Percentiles rank a stretch among this genome's conserved stretches.
Evolutionary conservation across 2,888 invertebrate species (phyloP).

Genomic region (Chloromyia formosa): DNA sequence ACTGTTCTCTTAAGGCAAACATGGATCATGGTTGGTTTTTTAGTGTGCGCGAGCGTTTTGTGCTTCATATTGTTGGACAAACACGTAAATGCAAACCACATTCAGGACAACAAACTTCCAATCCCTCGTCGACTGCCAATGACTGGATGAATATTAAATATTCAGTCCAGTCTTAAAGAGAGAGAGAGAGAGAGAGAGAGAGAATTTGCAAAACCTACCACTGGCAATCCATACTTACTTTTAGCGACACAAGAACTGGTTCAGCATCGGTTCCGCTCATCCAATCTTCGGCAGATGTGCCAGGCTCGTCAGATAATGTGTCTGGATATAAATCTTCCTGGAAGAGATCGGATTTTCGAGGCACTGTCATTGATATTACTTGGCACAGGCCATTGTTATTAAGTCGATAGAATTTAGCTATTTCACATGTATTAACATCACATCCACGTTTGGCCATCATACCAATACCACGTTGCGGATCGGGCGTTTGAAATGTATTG

Average conservation of each 20-base stretch:
- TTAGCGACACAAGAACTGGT: constrained; percentile 89
- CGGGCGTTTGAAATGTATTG: constrained; percentile 96
- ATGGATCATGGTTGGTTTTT: too few species aligned
- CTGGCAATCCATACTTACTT: constrained; percentile 70
- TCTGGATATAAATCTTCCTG: constrained; percentile 98
- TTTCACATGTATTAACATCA: constrained; percentile 94
- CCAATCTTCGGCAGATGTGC: constrained; percentile 93
- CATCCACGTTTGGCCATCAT: constrained; percentile 98
- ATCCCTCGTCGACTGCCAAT: too few species aligned
- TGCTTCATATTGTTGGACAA: too few species aligned
- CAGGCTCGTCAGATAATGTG: constrained; percentile 89
- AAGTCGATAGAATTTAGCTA: constrained; percentile 92
- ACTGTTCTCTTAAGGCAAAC: too few species aligned
- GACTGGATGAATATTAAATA: too few species aligned
- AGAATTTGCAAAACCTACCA: too few species aligned
- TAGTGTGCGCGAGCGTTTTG: too few species aligned
- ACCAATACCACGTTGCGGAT: constrained; percentile 95
- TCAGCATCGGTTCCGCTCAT: constrained; percentile 87
- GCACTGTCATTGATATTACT: constrained; percentile 94
- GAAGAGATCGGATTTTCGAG: constrained; percentile 95
- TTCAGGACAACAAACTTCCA: too few species aligned
- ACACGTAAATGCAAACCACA: too few species aligned
- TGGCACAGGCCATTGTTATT: constrained; percentile 95
- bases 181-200: too few species aligned
- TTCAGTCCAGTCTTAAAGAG: too few species aligned